Evolutionary conservation across 2,797 vertebrate species (phyloP), one percentile per base, ranked within the genome.

Genomic region (Mergus octosetaceus): DNA sequence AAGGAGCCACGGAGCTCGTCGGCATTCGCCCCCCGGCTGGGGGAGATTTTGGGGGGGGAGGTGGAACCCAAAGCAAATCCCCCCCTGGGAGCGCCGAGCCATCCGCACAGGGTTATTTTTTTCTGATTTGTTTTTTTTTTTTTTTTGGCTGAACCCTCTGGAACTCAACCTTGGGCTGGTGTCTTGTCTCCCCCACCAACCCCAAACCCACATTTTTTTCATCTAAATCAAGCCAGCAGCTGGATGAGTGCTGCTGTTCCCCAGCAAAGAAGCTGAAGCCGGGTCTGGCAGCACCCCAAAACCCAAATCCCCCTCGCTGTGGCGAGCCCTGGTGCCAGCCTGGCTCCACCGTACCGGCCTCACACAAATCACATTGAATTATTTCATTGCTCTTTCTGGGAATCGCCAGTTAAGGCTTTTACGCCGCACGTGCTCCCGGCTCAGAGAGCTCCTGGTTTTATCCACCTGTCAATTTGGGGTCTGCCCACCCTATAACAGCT

Each of bases 211-310:
- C 56, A 0, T 0, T 0, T 19, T 47, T 47, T 65, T 16, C 77
- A 76, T 30, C 36, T 62, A 56, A 85, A 73, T 4, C 21, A 38
- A 58, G 79, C 5, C 2, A 15, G 56, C n/a, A 62, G 34, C 51
- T 0, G 2, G 13, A 13, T 8, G 43, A 85, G 49, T 0, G 0
- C 41, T 27, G 38, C 0, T 76, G 21, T 66, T 43, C 57, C 9
- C 56, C 71, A n/a, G 7, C 27, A 13, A n/a, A 6, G 15, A 9
- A 18, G 16, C 30, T 53, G n/a, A 57, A 49, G 18, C 77, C 72
- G 34, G 61, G 13, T 68, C 15, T 51, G 38, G 22, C 25, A 61
- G 43, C 27, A 7, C 32, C 39, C 58, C 68, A 58, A 58, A 45
- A 14, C 65, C 32, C 32, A 4, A 68, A 68, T 80, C 39, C 64